Evolutionary conservation across 2,797 vertebrate species (phyloP).

Genomic region (Malacoctenus gilli): DNA sequence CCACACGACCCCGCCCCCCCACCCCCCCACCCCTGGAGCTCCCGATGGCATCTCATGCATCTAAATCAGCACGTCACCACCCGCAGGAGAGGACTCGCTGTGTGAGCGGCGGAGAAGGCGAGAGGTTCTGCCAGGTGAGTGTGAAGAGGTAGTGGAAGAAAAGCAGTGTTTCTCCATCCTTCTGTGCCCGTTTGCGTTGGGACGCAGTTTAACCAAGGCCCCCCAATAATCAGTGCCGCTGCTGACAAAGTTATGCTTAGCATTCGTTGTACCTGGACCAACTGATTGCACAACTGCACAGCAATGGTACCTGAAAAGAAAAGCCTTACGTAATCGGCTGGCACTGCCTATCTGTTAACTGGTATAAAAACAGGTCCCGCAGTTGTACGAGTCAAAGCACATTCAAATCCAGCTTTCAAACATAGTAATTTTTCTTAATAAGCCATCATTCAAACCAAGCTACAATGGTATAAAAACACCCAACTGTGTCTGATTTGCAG

Average conservation of each 20-base stretch:
- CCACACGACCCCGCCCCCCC: slow-evolving; percentile 16
- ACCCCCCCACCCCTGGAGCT: too few relatives aligned
- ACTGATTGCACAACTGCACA: slow-evolving; percentile 30
- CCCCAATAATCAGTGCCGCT: slow-evolving; percentile 24
- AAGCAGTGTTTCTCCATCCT: slow-evolving; percentile 36
- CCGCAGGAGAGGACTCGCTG: slow-evolving; percentile 38
- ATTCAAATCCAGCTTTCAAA: slow-evolving; percentile 45
- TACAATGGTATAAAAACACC: slow-evolving; percentile 56
- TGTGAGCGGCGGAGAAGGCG: slow-evolving; percentile 7
- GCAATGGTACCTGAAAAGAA: slow-evolving; percentile 33
- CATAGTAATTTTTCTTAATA: slow-evolving; percentile 48
- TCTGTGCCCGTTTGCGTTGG: slow-evolving; percentile 30
- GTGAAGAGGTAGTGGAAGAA: slow-evolving; percentile 33
- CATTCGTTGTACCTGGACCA: slow-evolving; percentile 41
- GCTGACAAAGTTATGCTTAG: slow-evolving; percentile 23
- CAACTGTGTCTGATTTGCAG: slow-evolving; percentile 21
- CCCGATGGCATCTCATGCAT: slow-evolving; percentile 41
- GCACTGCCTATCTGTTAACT: slow-evolving; percentile 17
- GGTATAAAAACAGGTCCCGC: slow-evolving; percentile 48
- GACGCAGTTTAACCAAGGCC: slow-evolving; percentile 22
- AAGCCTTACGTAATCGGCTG: slow-evolving; percentile 39
- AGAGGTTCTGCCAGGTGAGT: slow-evolving; percentile 23
- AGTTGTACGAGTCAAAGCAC: slow-evolving; percentile 29
- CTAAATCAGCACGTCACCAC: slow-evolving; percentile 48
- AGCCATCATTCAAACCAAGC: slow-evolving; percentile 50